phyloP scores from a whole-genome alignment of 2,113 vertebrate species.

The Sander vitreus region DNA sequence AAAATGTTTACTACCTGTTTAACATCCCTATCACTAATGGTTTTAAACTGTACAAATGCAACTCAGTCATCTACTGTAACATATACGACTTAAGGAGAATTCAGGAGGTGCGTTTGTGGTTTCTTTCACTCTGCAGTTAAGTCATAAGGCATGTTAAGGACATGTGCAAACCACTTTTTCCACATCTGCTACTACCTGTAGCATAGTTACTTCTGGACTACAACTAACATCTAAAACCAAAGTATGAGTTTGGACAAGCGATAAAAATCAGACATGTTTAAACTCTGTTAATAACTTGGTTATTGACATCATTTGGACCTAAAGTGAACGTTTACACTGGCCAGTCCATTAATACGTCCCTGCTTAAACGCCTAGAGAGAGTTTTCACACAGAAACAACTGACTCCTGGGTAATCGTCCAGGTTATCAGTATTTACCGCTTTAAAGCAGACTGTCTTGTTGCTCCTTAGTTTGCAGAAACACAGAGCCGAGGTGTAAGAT shows the following conservation, averaged over 20 bases:
- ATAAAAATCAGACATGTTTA: neutral
- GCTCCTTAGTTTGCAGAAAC: neutral
- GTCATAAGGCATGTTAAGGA: slow-evolving; percentile 32
- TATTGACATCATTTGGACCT: slow-evolving; percentile 37
- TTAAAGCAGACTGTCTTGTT: neutral
- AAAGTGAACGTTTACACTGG: neutral
- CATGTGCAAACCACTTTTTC: slow-evolving; percentile 23
- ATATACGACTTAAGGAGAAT: neutral
- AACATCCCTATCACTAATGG: neutral
- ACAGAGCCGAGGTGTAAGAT: neutral
- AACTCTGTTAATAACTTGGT: neutral
- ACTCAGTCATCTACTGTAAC: neutral
- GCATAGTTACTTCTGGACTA: slow-evolving; percentile 4
- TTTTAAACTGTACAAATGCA: neutral
- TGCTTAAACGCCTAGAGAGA: slow-evolving; percentile 16
- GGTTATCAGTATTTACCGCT: neutral
- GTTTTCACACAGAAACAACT: neutral
- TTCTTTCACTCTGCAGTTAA: slow-evolving; percentile 13
- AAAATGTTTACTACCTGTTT: neutral
- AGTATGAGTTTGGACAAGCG: neutral
- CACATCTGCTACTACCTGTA: slow-evolving; percentile 1
- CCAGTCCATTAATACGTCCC: neutral
- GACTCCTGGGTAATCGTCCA: neutral
- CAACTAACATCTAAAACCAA: slow-evolving; percentile 5
- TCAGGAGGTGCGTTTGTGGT: slow-evolving; percentile 4